A percentile compares a stretch with the other conserved stretches of the same genome.
Conservation (phyloP, 2,113 vertebrate species). For the Cervus canadensis region DNA sequence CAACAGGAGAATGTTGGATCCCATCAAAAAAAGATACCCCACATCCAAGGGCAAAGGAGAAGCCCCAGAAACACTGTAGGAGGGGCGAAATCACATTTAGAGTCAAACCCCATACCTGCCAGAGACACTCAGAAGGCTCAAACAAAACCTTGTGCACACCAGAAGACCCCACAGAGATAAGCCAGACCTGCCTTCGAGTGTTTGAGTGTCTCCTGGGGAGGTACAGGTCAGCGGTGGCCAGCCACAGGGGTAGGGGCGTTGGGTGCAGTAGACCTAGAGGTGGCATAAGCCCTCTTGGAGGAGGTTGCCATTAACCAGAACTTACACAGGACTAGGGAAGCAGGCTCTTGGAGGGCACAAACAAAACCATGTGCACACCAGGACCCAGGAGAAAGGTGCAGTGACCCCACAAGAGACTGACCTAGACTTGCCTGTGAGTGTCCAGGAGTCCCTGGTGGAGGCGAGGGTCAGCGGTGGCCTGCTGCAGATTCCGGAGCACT, state of each 20-base stretch:
- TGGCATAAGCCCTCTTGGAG: not conserved
- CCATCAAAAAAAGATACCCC: not conserved
- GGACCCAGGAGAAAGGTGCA: not conserved
- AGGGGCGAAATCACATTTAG: not conserved
- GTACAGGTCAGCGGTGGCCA: not conserved
- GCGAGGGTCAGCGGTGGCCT: fast-evolving
- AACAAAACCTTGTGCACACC: not conserved
- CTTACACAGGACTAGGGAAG: not conserved
- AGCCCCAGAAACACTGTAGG: not conserved
- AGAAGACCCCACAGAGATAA: not conserved
- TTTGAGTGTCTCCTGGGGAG: not conserved
- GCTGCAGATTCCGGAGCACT: not conserved
- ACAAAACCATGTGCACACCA: not conserved
- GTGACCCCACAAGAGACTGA: not conserved
- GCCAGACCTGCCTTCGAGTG: not conserved
- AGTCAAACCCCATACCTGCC: not conserved
- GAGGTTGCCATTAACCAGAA: not conserved
- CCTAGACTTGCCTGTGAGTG: not conserved
- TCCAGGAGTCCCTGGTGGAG: not conserved
- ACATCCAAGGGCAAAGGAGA: not conserved
- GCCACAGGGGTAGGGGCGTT: not conserved
- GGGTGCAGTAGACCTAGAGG: not conserved
- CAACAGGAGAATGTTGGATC: not conserved
- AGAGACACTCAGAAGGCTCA: not conserved
- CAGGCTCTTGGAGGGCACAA: not conserved